Evolutionary conservation across 2,113 vertebrate genomes (phyloP).

Genomic region (Oxyura jamaicensis): DNA sequence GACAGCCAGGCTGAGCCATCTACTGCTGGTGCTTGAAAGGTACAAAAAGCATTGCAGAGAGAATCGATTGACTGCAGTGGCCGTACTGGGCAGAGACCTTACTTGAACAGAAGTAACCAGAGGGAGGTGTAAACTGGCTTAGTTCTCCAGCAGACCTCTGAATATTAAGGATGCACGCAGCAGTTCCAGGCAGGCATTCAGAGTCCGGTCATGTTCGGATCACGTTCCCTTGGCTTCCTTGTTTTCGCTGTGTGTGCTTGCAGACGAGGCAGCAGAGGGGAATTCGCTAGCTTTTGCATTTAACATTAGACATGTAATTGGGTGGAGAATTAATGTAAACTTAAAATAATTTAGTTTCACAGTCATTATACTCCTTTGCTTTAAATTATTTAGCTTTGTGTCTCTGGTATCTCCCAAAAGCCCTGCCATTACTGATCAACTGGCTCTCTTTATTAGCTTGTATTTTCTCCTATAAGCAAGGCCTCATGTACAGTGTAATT

Average conservation of each 20-base stretch:
- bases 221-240: background rate
- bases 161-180: conserved; percentile 37
- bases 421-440: background rate
- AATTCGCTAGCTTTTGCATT: conserved; percentile 32
- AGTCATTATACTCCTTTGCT: conserved; percentile 43
- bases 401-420: conserved; percentile 54
- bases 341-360: conserved; percentile 50
- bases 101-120: conserved; percentile 41
- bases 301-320: conserved; percentile 44
- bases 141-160: conserved; percentile 32
- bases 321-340: conserved; percentile 61
- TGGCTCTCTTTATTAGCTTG: conserved; percentile 64
- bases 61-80: conserved; percentile 46
- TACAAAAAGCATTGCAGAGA: conserved; percentile 7
- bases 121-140: conserved; percentile 45
- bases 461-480: conserved; percentile 65
- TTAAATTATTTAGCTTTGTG: conserved; percentile 62
- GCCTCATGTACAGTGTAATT: conserved; percentile 59
- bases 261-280: background rate
- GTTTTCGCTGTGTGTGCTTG: background rate
- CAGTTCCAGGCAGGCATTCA: conserved; percentile 12
- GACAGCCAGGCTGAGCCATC: conserved; percentile 23
- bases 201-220: conserved; percentile 5
- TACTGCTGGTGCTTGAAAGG: conserved; percentile 27
- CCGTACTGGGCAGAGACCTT: conserved; percentile 24